Evolutionary conservation across 1,140 invertebrate genomes (phyloP).

Genomic region (Zaprionus kolodkinae): DNA sequence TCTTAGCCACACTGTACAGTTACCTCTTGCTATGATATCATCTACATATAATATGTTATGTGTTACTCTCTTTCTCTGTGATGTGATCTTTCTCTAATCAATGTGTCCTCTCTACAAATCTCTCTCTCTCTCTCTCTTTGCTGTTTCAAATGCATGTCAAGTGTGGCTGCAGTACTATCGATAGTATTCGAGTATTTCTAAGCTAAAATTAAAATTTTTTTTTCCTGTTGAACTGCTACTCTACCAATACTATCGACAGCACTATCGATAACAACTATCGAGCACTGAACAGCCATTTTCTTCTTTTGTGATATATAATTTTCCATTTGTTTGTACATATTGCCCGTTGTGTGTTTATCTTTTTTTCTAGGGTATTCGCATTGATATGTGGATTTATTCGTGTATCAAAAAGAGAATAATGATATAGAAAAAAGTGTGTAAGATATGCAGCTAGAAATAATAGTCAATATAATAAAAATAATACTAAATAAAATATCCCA

Average conservation of each 20-base stretch:
- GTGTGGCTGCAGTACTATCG: not conserved
- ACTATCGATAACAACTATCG: not conserved
- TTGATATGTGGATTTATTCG: not conserved
- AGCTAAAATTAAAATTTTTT: too few species aligned
- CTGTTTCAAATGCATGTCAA: not conserved
- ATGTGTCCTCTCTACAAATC: not conserved
- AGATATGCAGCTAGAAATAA: not conserved
- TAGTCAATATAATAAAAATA: not conserved
- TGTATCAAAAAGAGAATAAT: not conserved
- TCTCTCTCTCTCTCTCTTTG: not conserved
- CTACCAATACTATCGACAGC: not conserved
- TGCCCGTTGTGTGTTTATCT: not conserved
- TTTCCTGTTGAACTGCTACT: too few species aligned
- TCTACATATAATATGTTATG: not conserved
- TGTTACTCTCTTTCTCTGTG: not conserved
- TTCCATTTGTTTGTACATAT: not conserved
- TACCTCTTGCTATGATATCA: constrained; percentile 8
- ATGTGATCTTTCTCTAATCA: constrained; percentile 13
- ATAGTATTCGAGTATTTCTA: not conserved
- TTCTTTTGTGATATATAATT: not conserved
- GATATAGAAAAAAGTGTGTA: not conserved
- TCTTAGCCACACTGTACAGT: constrained; percentile 46
- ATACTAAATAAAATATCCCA: not conserved
- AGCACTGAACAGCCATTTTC: not conserved
- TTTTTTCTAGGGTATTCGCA: not conserved